Evolutionary conservation across 2,888 invertebrate genomes (phyloP).

Genomic region (Microctonus aethiopoides): DNA sequence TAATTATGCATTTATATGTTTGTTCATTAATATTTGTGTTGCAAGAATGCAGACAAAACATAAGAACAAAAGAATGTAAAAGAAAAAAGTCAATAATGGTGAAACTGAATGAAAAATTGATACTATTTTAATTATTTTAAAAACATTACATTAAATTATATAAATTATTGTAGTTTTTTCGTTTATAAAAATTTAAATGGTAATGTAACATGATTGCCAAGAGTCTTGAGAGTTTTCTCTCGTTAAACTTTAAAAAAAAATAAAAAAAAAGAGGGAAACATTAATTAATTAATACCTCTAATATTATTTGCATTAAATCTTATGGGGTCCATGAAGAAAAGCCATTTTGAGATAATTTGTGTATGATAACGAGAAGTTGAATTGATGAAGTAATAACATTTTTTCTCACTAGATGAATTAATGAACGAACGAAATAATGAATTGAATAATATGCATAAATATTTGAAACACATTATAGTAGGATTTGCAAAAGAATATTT

Average conservation of each 20-base stretch:
- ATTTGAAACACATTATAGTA: too few species aligned
- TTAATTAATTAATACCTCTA: too few species aligned
- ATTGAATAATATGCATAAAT: too few species aligned
- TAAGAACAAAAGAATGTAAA: slow-evolving; percentile 1
- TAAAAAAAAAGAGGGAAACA: slow-evolving; percentile 26
- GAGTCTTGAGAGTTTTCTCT: slow-evolving; percentile 35
- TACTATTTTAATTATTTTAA: background rate
- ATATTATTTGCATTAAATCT: background rate
- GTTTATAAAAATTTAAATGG: background rate
- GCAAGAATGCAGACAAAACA: slow-evolving; percentile 2
- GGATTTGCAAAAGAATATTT: too few species aligned
- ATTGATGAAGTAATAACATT: too few species aligned
- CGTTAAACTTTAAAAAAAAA: slow-evolving; percentile 15
- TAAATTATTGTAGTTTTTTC: background rate
- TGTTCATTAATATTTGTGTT: slow-evolving; percentile 34
- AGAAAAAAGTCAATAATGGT: slow-evolving; percentile 12
- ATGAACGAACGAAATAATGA: too few species aligned
- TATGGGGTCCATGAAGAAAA: too few species aligned
- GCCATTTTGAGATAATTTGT: too few species aligned
- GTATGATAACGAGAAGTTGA: too few species aligned
- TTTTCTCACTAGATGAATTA: too few species aligned
- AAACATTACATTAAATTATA: background rate
- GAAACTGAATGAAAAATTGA: background rate
- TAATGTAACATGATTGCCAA: slow-evolving; percentile 30
- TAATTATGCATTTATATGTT: slow-evolving; percentile 55